Evolutionary conservation across 2,797 vertebrate genomes (phyloP).

Genomic region (Rachycentron canadum): DNA sequence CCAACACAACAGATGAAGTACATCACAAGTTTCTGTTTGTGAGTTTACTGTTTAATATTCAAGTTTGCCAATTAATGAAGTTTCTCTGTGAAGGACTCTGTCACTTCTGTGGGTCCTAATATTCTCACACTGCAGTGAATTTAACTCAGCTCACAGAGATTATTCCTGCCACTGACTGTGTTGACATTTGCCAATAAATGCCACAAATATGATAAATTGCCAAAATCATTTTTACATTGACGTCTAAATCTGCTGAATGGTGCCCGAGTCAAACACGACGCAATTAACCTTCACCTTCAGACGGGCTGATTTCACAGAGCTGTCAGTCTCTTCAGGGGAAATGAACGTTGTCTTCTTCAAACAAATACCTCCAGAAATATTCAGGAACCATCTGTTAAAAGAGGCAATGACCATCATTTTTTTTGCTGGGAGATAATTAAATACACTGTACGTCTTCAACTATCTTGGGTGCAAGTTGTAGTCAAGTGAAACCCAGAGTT

Average conservation of each 20-base stretch:
- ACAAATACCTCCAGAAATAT: neutral
- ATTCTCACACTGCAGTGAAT: slow-evolving; percentile 2
- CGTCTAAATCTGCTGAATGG: neutral
- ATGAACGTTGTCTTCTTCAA: neutral
- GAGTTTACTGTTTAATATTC: slow-evolving; percentile 1
- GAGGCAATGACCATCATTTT: neutral
- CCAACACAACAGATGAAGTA: slow-evolving; percentile 7
- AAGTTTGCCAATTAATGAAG: slow-evolving; percentile 29
- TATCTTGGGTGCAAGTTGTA: slow-evolving; percentile 27
- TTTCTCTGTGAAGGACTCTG: neutral
- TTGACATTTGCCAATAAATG: neutral
- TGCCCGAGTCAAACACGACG: neutral
- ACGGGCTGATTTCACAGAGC: neutral
- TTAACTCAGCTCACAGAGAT: neutral
- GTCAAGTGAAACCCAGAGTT: slow-evolving; percentile 38
- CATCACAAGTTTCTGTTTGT: slow-evolving; percentile 2
- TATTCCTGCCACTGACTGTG: slow-evolving; percentile 5
- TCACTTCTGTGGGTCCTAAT: neutral
- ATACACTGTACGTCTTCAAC: neutral
- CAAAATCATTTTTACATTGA: neutral
- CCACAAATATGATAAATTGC: slow-evolving; percentile 7
- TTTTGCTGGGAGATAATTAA: slow-evolving; percentile 1
- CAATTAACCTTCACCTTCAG: neutral
- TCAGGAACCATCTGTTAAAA: slow-evolving; percentile 19
- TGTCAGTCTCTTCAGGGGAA: neutral